Evolutionary conservation across 2,888 invertebrate species (phyloP), one percentile per base, ranked within the genome.

Genomic region (Philopedon plagiatum): DNA sequence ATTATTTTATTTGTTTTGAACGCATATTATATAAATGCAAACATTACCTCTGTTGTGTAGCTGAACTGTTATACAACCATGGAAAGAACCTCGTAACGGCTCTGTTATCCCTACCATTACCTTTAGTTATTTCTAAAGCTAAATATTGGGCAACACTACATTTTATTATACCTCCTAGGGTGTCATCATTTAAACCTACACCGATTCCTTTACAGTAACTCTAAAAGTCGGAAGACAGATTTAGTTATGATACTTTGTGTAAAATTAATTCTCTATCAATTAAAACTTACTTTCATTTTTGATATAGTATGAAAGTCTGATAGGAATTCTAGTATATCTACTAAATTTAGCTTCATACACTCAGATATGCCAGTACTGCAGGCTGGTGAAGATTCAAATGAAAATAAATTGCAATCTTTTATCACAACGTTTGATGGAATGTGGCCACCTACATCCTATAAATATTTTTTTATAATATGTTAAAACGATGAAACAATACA

Each of bases 291-390:
- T 92, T 98, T 99, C 76, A 99, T 93, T 89, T 98, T 98, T 79
- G 95, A 95, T 65, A 99, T 89, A 0, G 98, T 95, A 83, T 99
- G 97, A 76, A 98, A 95, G 86, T 99, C 99, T 8, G 96, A 93
- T 75, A 99, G 89, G 84, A 99, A 95, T 76, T 99, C 99, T 44
- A 99, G 88, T 77, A 97, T 93, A 85, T 99, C 99, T 19, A 92
- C 91, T 65, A 99, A 89, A 84, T 98, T 95, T 69, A 94, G 93
- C 23, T 95, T 89, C 91, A 99, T 93, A 81, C 97, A 97, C 86
- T 99, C 99, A 1, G 96, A 93, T 0, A 97, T 95, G 78, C 95
- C 96, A 1, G 96, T 96, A 71, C 90, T 92, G 74, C 91, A 89
- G 77, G 90, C 88, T 0, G 90, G 87, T 75, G 82, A 75, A 80